Evolutionary conservation across 1,140 invertebrate species (phyloP).

Genomic region (Drosophila bocki): DNA sequence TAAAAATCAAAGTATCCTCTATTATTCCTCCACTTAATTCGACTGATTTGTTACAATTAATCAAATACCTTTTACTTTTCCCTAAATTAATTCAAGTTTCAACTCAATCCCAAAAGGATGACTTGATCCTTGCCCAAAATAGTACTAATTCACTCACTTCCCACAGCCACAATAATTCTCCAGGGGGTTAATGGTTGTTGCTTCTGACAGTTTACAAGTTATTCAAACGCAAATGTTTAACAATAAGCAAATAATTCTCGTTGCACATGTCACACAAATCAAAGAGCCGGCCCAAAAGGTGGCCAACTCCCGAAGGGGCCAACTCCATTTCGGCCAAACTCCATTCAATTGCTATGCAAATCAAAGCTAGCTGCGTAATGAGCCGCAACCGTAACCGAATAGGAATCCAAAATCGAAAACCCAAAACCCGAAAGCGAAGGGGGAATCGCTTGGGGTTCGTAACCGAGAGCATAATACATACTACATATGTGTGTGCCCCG

Average conservation of each 20-base stretch:
- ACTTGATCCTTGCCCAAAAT: not conserved
- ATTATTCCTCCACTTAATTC: too few relatives aligned
- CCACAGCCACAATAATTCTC: not conserved
- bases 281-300: conserved; percentile 17
- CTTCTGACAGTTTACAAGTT: conserved; percentile 51
- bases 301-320: conserved; percentile 39
- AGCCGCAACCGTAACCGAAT: conserved; percentile 52
- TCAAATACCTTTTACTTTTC: not conserved
- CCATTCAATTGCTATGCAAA: conserved; percentile 76
- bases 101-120: not conserved
- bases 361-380: conserved; percentile 74
- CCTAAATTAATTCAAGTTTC: conserved; percentile 4
- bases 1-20: not conserved
- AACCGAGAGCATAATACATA: conserved; percentile 31
- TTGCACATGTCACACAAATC: conserved; percentile 71
- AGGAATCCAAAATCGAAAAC: not conserved
- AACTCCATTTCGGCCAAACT: conserved; percentile 40
- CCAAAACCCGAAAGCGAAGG: conserved; percentile 20
- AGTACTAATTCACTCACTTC: conserved; percentile 5
- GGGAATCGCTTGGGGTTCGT: conserved; percentile 18
- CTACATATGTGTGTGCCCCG: conserved; percentile 18
- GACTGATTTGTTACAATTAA: not conserved
- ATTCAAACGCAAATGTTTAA: conserved; percentile 65
- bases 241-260: conserved; percentile 80
- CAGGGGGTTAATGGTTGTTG: conserved; percentile 59